phyloP scores from a whole-genome alignment of 2,888 invertebrate genomes.

The Sinopyrophorus schimmeli region DNA sequence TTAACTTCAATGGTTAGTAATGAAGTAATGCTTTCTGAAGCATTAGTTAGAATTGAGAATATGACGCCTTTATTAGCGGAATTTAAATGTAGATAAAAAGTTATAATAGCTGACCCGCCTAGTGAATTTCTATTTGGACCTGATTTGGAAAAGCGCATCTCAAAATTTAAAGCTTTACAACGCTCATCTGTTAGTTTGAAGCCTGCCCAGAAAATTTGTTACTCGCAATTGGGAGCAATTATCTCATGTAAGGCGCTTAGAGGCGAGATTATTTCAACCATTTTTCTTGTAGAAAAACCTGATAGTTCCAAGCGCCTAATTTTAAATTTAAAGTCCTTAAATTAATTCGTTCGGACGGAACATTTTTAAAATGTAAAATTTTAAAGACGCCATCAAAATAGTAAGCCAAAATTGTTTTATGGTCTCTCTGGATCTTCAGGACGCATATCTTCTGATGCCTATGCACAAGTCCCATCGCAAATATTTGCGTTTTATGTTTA shows the following conservation, averaged over 20 bases:
- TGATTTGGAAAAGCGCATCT: no score
- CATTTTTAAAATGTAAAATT: slow-evolving; percentile 30
- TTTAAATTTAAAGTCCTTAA: slow-evolving; percentile 25
- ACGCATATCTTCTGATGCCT: slow-evolving; percentile 27
- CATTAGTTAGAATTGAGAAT: background rate
- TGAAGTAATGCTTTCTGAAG: background rate
- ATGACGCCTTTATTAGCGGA: background rate
- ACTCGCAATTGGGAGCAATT: no score
- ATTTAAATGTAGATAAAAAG: background rate
- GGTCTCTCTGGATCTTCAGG: slow-evolving; percentile 25
- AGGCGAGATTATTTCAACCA: slow-evolving; percentile 9
- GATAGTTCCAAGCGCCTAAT: slow-evolving; percentile 25
- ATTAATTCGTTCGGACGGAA: slow-evolving; percentile 14
- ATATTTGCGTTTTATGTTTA: slow-evolving; percentile 25
- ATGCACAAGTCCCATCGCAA: slow-evolving; percentile 13
- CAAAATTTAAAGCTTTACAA: no score
- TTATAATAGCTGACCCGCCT: no score
- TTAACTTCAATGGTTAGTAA: background rate
- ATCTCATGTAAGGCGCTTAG: background rate
- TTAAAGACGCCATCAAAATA: slow-evolving; percentile 14
- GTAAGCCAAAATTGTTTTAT: slow-evolving; percentile 15
- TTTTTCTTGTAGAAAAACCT: slow-evolving; percentile 22
- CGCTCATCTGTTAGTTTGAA: no score
- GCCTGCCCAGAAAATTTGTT: no score
- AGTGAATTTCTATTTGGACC: no score